Evolutionary conservation across 2,797 vertebrate species (phyloP).

Genomic region (Takifugu rubripes): DNA sequence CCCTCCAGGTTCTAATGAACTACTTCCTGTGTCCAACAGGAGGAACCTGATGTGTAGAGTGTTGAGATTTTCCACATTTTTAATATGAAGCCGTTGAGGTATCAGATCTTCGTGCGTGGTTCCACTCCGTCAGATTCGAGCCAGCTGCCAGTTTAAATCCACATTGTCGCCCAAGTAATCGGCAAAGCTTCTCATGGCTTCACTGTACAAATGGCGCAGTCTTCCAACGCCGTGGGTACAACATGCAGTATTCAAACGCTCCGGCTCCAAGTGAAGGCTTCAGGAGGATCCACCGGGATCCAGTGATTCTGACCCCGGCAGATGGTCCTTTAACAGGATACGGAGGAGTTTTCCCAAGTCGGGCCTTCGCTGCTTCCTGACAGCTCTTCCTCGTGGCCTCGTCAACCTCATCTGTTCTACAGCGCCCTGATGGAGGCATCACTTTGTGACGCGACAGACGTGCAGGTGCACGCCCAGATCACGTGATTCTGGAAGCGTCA

Average conservation of each 20-base stretch:
- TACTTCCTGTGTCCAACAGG: too few species aligned
- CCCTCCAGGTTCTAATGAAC: too few species aligned
- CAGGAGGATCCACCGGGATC: constrained; percentile 29
- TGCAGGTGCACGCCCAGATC: constrained; percentile 23
- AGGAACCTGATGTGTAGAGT: too few species aligned
- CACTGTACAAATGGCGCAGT: neutral
- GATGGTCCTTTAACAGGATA: neutral
- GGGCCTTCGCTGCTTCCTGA: neutral
- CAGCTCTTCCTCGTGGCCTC: too few species aligned
- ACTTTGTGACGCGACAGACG: too few species aligned
- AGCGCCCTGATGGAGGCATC: neutral
- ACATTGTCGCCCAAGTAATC: constrained; percentile 26
- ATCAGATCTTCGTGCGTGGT: too few species aligned
- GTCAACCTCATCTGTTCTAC: constrained; percentile 37
- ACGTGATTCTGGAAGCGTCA: constrained; percentile 15
- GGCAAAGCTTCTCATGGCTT: neutral
- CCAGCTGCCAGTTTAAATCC: constrained; percentile 20
- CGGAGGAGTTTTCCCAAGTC: constrained; percentile 2
- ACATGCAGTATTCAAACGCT: constrained; percentile 51
- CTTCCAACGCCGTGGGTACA: constrained; percentile 24
- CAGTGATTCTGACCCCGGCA: constrained; percentile 10
- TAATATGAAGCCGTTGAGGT: too few species aligned
- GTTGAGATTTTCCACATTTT: too few species aligned
- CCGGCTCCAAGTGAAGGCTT: constrained; percentile 34
- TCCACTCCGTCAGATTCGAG: too few species aligned